Conservation (phyloP, 2,113 vertebrate genomes). For the Mastomys coucha region DNA sequence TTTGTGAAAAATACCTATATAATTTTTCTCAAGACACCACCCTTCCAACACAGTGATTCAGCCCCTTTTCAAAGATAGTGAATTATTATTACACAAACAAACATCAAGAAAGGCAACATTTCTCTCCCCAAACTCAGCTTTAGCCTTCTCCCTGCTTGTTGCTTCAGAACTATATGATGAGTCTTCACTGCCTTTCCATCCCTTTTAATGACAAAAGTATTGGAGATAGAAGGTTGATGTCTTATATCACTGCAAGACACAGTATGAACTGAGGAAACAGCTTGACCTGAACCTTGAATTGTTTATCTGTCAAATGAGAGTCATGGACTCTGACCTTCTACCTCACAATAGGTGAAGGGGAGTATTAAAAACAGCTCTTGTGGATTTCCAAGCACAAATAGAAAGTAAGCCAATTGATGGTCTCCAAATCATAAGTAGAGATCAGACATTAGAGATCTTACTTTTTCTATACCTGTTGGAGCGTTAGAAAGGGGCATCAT, state of each 20-base stretch:
- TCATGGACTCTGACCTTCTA: not conserved
- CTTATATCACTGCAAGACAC: not conserved
- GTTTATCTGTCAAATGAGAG: constrained; percentile 13
- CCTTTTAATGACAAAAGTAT: not conserved
- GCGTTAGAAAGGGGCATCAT: not conserved
- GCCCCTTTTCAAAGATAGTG: not conserved
- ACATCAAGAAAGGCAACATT: not conserved
- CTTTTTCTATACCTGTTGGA: not conserved
- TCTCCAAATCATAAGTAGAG: not conserved
- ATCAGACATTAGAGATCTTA: not conserved
- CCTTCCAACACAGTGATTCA: not conserved
- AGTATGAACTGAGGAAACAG: not conserved
- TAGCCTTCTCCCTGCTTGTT: not conserved
- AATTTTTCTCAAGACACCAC: not conserved
- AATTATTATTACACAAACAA: not conserved
- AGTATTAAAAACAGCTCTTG: not conserved
- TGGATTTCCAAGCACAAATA: not conserved
- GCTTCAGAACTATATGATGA: not conserved
- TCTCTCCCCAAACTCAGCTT: not conserved
- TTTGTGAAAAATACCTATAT: not conserved
- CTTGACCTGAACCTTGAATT: not conserved
- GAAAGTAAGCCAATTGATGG: constrained; percentile 26
- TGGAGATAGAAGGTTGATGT: not conserved
- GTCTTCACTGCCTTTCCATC: not conserved
- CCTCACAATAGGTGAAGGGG: not conserved